phyloP scores from a whole-genome alignment of 1,140 invertebrate species.

The Panagrolaimus sp. region DNA sequence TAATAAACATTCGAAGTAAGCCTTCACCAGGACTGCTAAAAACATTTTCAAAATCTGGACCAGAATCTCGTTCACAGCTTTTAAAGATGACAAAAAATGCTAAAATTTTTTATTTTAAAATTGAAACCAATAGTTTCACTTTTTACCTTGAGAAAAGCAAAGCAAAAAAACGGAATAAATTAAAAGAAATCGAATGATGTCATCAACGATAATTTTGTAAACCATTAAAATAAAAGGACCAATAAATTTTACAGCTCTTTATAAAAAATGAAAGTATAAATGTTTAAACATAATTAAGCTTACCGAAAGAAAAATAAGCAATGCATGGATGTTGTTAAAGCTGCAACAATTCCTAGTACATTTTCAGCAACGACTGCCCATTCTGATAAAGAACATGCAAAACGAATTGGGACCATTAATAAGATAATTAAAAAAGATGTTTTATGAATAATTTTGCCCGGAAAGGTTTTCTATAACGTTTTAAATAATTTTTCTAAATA shows the following conservation, averaged over 20 bases:
- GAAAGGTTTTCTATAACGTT: constrained; percentile 72
- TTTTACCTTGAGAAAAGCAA: constrained; percentile 85
- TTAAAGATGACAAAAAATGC: constrained; percentile 84
- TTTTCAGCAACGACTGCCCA: constrained; percentile 52
- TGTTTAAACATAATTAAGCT: background rate
- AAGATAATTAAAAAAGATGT: constrained; percentile 81
- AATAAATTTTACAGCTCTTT: constrained; percentile 87
- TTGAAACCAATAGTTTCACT: background rate
- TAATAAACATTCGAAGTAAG: constrained; percentile 90
- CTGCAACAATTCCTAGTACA: background rate
- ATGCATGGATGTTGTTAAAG: constrained; percentile 23
- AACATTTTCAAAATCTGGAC: constrained; percentile 45
- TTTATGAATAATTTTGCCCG: constrained; percentile 82
- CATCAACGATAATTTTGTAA: constrained; percentile 58
- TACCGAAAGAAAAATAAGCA: constrained; percentile 18
- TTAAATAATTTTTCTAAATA: constrained; percentile 7
- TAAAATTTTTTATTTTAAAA: constrained; percentile 61
- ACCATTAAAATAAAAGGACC: constrained; percentile 99
- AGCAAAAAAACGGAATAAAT: constrained; percentile 94
- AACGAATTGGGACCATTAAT: constrained; percentile 73
- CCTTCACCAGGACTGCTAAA: constrained; percentile 73
- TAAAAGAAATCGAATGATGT: constrained; percentile 86
- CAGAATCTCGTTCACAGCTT: constrained; percentile 67
- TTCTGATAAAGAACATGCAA: constrained; percentile 71
- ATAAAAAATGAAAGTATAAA: constrained; percentile 46